Evolutionary conservation across 2,888 invertebrate genomes (phyloP).

Genomic region (Melanargia galathea): DNA sequence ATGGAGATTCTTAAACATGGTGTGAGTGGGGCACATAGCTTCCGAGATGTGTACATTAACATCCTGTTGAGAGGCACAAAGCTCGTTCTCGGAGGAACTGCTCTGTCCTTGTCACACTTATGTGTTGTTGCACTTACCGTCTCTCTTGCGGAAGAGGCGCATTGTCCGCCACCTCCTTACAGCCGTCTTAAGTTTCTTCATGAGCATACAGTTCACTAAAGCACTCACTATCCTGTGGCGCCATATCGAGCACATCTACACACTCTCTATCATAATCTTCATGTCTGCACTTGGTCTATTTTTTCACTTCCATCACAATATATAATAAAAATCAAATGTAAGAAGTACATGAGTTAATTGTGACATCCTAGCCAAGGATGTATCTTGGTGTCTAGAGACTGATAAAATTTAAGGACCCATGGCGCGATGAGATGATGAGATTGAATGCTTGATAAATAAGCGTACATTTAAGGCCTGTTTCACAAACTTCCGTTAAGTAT

Average conservation of each 20-base stretch:
- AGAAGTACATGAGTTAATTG: not conserved
- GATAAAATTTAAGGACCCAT: no score
- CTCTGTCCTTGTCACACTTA: not conserved
- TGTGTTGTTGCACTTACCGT: constrained; percentile 54
- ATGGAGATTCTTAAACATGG: no score
- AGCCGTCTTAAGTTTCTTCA: constrained; percentile 76
- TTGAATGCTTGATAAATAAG: no score
- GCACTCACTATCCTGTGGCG: constrained; percentile 56
- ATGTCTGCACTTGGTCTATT: not conserved
- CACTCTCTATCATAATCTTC: constrained; percentile 20
- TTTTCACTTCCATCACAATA: constrained; percentile 2
- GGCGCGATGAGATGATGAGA: no score
- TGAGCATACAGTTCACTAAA: constrained; percentile 64
- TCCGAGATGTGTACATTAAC: no score
- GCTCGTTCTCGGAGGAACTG: not conserved
- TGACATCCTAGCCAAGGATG: not conserved
- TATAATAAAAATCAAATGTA: not conserved
- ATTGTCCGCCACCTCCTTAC: constrained; percentile 78
- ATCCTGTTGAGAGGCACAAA: not conserved
- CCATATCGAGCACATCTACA: constrained; percentile 71
- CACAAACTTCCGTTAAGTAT: no score
- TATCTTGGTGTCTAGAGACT: not conserved
- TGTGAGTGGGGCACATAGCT: no score
- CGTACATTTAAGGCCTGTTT: no score
- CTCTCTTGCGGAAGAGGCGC: constrained; percentile 75